These are phyloP conservation scores for Epinotia nisella DNA, from an alignment of 2,888 invertebrate genomes.

Conservation along the genomic window DNA sequence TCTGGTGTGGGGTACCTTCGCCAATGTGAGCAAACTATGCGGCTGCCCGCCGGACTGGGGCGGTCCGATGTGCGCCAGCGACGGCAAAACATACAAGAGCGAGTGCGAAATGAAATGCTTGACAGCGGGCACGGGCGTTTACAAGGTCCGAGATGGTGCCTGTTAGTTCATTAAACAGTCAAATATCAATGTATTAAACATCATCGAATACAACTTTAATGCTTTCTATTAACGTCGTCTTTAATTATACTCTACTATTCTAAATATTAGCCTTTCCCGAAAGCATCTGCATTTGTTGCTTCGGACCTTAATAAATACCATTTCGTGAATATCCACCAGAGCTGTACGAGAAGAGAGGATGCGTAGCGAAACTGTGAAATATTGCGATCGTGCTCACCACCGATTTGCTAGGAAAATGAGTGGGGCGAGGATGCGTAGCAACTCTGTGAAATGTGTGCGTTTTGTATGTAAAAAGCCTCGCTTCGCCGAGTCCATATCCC, in stretches of 20 bases:
- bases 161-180: neutral
- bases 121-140: neutral
- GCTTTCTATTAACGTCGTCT: neutral
- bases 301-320: too few relatives aligned
- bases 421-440: too few relatives aligned
- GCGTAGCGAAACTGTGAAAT: too few relatives aligned
- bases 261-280: too few relatives aligned
- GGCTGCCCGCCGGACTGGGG: constrained; percentile 17
- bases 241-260: neutral
- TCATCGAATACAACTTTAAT: neutral
- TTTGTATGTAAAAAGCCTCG: too few relatives aligned
- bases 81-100: constrained; percentile 2
- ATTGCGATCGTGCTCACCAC: too few relatives aligned
- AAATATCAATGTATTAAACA: neutral
- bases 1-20: constrained; percentile 5
- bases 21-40: neutral
- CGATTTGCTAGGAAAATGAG: too few relatives aligned
- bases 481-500: too few relatives aligned
- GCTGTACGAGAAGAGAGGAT: too few relatives aligned
- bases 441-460: too few relatives aligned
- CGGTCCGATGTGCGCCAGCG: constrained; percentile 16
- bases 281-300: too few relatives aligned
- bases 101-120: constrained; percentile 8
- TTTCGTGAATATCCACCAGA: too few relatives aligned
- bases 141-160: constrained; percentile 19